These are phyloP conservation scores for Picus viridis DNA, from an alignment of 2,797 vertebrate species.

Conservation along the genomic window DNA sequence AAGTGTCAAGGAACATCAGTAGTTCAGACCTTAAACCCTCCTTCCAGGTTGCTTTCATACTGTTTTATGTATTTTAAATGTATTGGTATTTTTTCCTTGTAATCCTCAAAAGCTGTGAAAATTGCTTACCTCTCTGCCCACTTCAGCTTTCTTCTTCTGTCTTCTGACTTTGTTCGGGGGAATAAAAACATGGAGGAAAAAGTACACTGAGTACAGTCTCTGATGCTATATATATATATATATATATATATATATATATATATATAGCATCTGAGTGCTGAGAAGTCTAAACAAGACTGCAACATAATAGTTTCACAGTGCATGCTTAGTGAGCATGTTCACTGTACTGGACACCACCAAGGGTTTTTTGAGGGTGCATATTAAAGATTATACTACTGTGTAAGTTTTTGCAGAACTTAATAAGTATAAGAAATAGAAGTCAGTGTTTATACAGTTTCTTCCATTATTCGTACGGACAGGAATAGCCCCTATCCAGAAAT, in stretches of 20 bases:
- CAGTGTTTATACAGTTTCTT: not conserved
- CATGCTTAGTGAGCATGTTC: not conserved
- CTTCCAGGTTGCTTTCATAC: not conserved
- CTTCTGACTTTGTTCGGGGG: not conserved
- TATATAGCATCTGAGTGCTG: fast-evolving
- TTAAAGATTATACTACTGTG: not conserved
- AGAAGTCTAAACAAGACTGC: not conserved
- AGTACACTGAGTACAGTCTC: not conserved
- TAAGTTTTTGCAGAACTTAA: not conserved
- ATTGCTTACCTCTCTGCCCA: not conserved
- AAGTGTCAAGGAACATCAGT: not conserved
- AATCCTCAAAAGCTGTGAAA: not conserved
- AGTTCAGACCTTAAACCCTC: not conserved
- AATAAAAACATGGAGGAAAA: not conserved
- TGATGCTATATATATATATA: not conserved
- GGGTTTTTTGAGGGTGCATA: not conserved
- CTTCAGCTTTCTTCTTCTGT: not conserved
- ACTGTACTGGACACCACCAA: not conserved
- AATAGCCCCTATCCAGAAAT: not conserved
- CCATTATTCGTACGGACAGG: not conserved
- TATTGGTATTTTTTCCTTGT: not conserved
- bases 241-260: not conserved
- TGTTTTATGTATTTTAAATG: not conserved
- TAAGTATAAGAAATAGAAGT: not conserved
- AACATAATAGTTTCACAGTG: not conserved